phyloP scores from a whole-genome alignment of 1,140 invertebrate species.

The Choristoneura fumiferana region DNA sequence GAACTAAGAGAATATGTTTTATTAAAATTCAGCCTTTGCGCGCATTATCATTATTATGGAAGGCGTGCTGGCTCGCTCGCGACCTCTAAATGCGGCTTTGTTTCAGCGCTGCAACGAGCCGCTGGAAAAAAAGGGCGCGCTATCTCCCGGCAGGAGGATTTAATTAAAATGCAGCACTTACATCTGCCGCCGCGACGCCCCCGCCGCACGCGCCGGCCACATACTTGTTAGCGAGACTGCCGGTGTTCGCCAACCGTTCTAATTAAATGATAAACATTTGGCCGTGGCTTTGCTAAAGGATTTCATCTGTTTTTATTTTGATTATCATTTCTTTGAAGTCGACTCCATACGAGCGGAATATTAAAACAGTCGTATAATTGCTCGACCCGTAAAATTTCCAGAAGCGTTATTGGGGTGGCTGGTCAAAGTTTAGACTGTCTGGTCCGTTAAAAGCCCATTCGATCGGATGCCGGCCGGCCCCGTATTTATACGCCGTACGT shows the following conservation, averaged over 20 bases:
- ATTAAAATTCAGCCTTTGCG: conserved; percentile 38
- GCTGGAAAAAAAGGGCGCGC: conserved; percentile 37
- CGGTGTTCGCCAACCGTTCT: conserved; percentile 32
- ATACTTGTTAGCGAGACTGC: conserved; percentile 11
- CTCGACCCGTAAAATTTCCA: conserved; percentile 20
- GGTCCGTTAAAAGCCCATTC: conserved; percentile 52
- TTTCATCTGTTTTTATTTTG: conserved; percentile 33
- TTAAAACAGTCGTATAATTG: conserved; percentile 30
- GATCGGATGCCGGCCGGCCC: conserved; percentile 26
- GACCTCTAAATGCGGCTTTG: conserved; percentile 41
- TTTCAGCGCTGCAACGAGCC: conserved; percentile 37
- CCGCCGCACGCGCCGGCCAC: conserved; percentile 12
- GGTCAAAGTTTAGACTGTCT: conserved; percentile 44
- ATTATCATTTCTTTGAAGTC: conserved; percentile 40
- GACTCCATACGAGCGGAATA: conserved; percentile 28
- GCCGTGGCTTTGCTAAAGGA: conserved; percentile 22
- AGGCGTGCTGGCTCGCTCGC: conserved; percentile 22
- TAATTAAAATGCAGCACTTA: conserved; percentile 58
- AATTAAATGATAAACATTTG: conserved; percentile 53
- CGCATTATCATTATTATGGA: conserved; percentile 37
- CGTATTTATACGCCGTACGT: conserved; percentile 39
- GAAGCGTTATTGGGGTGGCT: conserved; percentile 21
- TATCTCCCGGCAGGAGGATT: conserved; percentile 51
- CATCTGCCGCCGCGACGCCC: conserved; percentile 24
- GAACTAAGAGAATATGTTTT: conserved; percentile 26